Evolutionary conservation across 2,888 invertebrate species (phyloP), one percentile per base, ranked within the genome.

Genomic region (Idaea straminata): DNA sequence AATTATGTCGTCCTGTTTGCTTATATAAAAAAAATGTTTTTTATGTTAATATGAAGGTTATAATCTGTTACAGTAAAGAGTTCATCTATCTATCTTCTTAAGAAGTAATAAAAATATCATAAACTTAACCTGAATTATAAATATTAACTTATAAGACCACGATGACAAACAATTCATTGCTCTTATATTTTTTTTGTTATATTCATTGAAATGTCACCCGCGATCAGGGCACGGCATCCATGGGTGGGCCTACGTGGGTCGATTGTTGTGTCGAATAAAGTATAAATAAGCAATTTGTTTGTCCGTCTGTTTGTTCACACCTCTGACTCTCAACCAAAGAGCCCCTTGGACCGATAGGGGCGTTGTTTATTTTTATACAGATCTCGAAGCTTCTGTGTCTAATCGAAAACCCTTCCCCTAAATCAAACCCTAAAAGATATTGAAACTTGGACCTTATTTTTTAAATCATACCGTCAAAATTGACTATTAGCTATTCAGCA

Each of bases 261-360:
- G 68, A 72, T 70, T 71, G 73, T 72, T 72, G 74, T 70, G 66
- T 70, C 68, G 73, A 78, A 78, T 74, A 80, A 76, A 76, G 74
- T 77, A 78, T 74, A 80, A 76, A 76, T 73, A 79, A 77, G 73
- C 74, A 72, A 77, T 76, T 75, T 75, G 73, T 78, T 69, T 73
- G 74, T 76, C 67, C 64, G 73, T 63, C 59, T 75, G 74, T 76
- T 77, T 74, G 75, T 77, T 77, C 73, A 69, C 75, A 78, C 76
- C 72, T 76, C 65, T 47, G 47, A 47, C 47, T 64, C 64, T 63
- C 64, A 35, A 38, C 65, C 61, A 59, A 66, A 65, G 69, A 67
- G 70, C 67, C 72, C 71, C 68, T 66, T 60, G 64, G 58, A 34
- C 71, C 67, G 66, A 67, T 62, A 61, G 67, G 68, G 71, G 70